These are phyloP conservation scores for Intellagama lesueurii DNA, from an alignment of 2,797 vertebrate species.

Conservation along the genomic window DNA sequence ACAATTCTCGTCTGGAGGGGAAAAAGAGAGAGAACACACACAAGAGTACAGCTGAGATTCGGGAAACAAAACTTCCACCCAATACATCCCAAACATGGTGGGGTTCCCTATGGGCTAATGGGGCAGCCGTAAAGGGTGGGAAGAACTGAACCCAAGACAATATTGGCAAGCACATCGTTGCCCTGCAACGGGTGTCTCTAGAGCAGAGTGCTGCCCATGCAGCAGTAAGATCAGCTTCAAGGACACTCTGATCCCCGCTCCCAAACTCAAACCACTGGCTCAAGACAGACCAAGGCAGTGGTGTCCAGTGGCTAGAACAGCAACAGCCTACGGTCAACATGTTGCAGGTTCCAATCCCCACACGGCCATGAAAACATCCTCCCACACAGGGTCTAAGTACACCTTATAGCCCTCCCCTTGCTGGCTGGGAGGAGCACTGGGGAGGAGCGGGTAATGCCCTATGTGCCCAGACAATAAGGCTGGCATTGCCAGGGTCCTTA, in stretches of 20 bases:
- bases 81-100: conserved; percentile 41
- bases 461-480: too few species aligned
- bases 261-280: background rate
- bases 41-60: conserved; percentile 46
- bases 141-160: rapidly evolving
- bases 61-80: conserved; percentile 66
- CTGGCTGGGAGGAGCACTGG: too few species aligned
- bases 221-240: background rate
- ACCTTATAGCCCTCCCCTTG: background rate
- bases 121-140: background rate
- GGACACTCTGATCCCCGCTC: background rate
- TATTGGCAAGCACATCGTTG: too few species aligned
- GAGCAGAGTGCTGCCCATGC: background rate
- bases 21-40: conserved; percentile 22
- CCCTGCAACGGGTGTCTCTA: rapidly evolving
- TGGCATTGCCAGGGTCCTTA: background rate
- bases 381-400: too few species aligned
- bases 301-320: background rate
- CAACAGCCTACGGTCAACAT: background rate
- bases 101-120: conserved; percentile 42
- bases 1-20: conserved; percentile 61
- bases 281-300: background rate
- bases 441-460: too few species aligned
- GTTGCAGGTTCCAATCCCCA: background rate
- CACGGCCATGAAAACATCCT: background rate